Base-by-base conservation (phyloP, 1,140 invertebrate species). In the Asbolus verrucosus region DNA sequence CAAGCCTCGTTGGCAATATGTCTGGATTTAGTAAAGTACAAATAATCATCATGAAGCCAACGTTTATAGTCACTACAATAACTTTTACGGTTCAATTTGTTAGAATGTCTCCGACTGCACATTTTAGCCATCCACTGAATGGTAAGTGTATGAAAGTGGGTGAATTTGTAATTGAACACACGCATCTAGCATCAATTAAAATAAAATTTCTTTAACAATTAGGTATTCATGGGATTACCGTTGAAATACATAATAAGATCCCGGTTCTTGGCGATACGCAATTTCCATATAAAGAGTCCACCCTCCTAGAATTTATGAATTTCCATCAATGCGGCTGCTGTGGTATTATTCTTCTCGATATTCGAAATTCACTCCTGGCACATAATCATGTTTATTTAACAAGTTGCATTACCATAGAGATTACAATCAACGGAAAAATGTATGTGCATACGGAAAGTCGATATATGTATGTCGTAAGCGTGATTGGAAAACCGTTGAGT, bases 61-160 rank as follows among this genome's bases (percentile, higher is more conserved):
- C 69, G 69, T 71, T 67, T 71, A 71, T 71, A 71, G 69, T 71
- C 63, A 70, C 69, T 71, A 66, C 69, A 66, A 39, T 71, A 71
- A 67, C 69, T 71, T 66, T 66, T 60, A 71, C 39, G 61, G 69
- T 71, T 71, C 63, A 71, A 61, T 71, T 71, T 71, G 69, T 71
- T 71, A 71, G 13, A 67, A 43, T 46, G 27, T 46, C 18, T 38
- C 33, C 31, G 11, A 41, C 43, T 54, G 46, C 19, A 54, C n/a
- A 21, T 54, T 14, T 21, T 54, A 54, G 6, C 21, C n/a, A 54
- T 24, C 14, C 27, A 54, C 46, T 50, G 13, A 50, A 50, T 19
- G 9, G n/a, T 50, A 50, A 50, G 19, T 30, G 27, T 50, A 21
- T 24, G 43, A 15, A 41, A 41, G 11, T 14, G 13, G 15, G 14